phyloP scores from a whole-genome alignment of 2,888 invertebrate species.

The Cantharis rustica region DNA sequence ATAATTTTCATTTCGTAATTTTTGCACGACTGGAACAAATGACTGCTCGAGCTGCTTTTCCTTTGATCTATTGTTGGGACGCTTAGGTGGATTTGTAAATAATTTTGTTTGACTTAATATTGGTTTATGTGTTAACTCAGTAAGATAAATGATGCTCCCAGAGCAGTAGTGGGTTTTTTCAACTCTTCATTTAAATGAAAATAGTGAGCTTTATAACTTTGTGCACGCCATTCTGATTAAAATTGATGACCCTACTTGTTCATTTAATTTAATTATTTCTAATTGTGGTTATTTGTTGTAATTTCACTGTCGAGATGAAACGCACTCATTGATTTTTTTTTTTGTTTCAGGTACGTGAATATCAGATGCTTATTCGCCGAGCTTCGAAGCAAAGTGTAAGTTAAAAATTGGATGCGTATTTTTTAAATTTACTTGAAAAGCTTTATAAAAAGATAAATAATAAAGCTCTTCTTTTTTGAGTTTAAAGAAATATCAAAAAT shows the following conservation, averaged over 20 bases:
- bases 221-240: background rate
- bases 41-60: background rate
- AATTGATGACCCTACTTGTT: background rate
- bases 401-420: too few relatives aligned
- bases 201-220: background rate
- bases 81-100: background rate
- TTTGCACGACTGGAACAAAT: background rate
- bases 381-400: background rate
- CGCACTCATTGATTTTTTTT: background rate
- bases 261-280: background rate
- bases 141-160: background rate
- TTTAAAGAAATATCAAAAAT: too few relatives aligned
- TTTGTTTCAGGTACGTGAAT: background rate
- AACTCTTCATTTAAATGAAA: constrained; percentile 1
- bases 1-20: background rate
- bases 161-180: background rate
- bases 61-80: background rate
- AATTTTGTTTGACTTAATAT: background rate
- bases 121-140: background rate
- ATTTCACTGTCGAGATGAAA: background rate
- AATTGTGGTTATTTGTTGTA: background rate
- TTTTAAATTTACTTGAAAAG: too few relatives aligned
- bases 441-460: too few relatives aligned
- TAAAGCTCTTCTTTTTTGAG: too few relatives aligned
- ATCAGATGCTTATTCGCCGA: background rate